These are phyloP conservation scores for Rachycentron canadum DNA, from an alignment of 2,797 vertebrate species.

Conservation along the genomic window DNA sequence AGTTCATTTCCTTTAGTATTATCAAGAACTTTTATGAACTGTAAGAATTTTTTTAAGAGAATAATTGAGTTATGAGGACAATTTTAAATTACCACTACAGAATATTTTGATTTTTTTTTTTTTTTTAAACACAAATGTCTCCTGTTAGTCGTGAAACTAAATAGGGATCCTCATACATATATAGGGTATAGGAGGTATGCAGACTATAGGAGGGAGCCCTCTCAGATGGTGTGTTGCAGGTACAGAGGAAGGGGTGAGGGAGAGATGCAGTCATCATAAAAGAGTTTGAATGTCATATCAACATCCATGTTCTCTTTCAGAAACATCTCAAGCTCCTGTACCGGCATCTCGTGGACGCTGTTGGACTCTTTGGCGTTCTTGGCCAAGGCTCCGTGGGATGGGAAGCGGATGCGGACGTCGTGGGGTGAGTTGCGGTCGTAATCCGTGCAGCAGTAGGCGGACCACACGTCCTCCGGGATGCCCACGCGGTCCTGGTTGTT, in stretches of 20 bases:
- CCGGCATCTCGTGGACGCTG: conserved; percentile 74
- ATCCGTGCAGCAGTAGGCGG: conserved; percentile 83
- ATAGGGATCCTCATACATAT: neutral
- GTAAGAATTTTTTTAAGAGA: neutral
- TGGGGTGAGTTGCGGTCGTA: conserved; percentile 80
- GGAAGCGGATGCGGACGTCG: conserved; percentile 74
- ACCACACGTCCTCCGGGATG: conserved; percentile 83
- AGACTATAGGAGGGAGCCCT: no score
- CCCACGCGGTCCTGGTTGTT: conserved; percentile 83
- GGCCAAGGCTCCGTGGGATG: conserved; percentile 69
- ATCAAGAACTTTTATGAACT: no score
- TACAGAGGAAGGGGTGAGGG: conserved; percentile 82
- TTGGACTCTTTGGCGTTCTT: conserved; percentile 80
- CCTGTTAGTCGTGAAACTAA: neutral
- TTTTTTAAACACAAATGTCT: neutral
- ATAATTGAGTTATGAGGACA: neutral
- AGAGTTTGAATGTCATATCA: conserved; percentile 81
- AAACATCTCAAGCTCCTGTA: conserved; percentile 77
- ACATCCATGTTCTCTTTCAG: conserved; percentile 76
- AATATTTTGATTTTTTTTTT: neutral
- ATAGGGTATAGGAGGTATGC: neutral
- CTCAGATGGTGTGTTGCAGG: conserved; percentile 78
- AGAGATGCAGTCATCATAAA: conserved; percentile 83
- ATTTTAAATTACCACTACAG: neutral
- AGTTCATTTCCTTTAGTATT: neutral